Evolutionary conservation across 2,797 vertebrate species (phyloP), one percentile per base, ranked within the genome.

Genomic region (Epinephelus awoara): DNA sequence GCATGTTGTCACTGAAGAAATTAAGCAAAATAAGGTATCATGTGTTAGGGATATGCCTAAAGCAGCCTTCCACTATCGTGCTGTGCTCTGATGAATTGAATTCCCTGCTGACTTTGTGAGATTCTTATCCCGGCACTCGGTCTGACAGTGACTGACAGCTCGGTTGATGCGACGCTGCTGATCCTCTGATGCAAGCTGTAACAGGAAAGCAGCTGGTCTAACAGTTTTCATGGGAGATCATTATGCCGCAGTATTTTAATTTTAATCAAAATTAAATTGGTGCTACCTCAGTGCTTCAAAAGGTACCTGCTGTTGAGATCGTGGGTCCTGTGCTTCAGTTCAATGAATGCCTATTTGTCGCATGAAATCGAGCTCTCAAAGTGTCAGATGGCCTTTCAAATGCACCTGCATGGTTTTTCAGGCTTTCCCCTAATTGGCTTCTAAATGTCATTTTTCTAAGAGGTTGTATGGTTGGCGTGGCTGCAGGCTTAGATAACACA

Each of bases 91-190:
- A 83, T 76, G 55, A 82, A 23, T 40, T 47, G 29, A 58, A 61
- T 54, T 56, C 65, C 73, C 73, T 34, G 61, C 70, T 75, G 72
- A 80, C 62, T 85, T 69, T 65, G 65, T 67, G 44, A 67, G 74
- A 73, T 71, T 75, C 62, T 80, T 67, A 56, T 84, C 75, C 56
- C 4, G 11, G 14, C 23, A 15, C 54, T 67, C 27, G 6, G 49
- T 54, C 38, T 67, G 82, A 85, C 75, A 50, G 62, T 78, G 69
- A 90, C 56, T 84, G 86, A 89, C 85, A 75, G 79, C 75, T 72
- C 3, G 1, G 40, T 67, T 61, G 85, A 85, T 82, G 72, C 27
- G 18, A 75, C 44, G 77, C 74, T 55, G 34, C 57, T 51, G 79
- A 80, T 89, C 74, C 70, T 81, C 40, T 79, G 50, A 80, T 47